Conservation (phyloP, 2,797 vertebrate genomes). For the Macropus fuliginosus region DNA sequence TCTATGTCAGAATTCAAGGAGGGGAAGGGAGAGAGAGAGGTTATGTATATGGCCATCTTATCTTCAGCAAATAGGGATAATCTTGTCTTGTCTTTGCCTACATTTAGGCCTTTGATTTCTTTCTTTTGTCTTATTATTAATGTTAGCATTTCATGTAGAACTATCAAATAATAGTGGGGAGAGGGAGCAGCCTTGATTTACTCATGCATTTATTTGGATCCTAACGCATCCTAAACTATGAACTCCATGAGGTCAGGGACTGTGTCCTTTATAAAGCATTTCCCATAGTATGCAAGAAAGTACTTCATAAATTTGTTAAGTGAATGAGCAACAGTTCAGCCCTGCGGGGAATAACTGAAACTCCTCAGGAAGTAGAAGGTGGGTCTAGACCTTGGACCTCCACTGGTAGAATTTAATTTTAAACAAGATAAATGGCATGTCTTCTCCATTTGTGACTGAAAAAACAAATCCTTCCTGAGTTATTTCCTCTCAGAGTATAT, state of each 20-base stretch:
- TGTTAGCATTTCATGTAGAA: background rate
- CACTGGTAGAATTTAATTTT: constrained; percentile 14
- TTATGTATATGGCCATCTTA: background rate
- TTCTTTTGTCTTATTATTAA: background rate
- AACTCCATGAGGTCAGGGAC: background rate
- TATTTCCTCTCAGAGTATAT: background rate
- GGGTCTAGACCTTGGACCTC: background rate
- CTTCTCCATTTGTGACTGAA: constrained; percentile 9
- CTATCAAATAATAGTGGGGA: background rate
- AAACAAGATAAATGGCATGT: background rate
- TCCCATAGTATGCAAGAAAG: background rate
- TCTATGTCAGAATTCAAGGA: background rate
- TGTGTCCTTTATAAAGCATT: background rate
- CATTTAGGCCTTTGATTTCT: background rate
- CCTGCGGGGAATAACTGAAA: background rate
- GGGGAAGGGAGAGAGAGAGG: background rate
- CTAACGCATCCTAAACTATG: background rate
- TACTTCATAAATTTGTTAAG: background rate
- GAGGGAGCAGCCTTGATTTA: background rate
- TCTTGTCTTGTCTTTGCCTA: background rate
- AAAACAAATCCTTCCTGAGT: background rate
- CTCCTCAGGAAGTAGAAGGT: background rate
- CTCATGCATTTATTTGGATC: background rate
- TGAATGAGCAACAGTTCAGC: background rate
- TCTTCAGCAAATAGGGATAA: background rate